phyloP scores from a whole-genome alignment of 2,888 invertebrate genomes.

The Glaucopsyche alexis region DNA sequence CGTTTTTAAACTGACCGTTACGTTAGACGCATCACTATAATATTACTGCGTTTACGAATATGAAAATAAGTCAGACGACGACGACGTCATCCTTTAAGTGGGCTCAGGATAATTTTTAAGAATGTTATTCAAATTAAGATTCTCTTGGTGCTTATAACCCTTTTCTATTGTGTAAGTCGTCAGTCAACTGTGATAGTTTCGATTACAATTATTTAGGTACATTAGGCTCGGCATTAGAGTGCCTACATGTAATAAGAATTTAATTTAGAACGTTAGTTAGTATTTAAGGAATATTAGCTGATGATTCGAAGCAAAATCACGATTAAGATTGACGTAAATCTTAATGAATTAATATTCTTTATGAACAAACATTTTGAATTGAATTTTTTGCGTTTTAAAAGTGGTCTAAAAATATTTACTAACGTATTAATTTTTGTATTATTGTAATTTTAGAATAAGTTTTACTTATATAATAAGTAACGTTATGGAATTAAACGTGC shows the following conservation, averaged over 20 bases:
- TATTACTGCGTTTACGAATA: too few relatives aligned
- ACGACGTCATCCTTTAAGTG: too few relatives aligned
- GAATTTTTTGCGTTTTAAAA: too few relatives aligned
- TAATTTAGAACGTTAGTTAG: background rate
- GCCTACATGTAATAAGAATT: background rate
- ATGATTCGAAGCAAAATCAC: background rate
- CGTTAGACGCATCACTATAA: too few relatives aligned
- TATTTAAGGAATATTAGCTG: too few relatives aligned
- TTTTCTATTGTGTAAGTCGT: slow-evolving; percentile 33
- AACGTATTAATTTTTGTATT: background rate
- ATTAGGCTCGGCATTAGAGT: background rate
- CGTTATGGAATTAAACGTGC: slow-evolving; percentile 70
- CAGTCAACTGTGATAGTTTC: slow-evolving; percentile 58
- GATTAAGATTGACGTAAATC: background rate
- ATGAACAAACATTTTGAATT: too few relatives aligned
- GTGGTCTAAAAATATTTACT: too few relatives aligned
- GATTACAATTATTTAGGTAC: slow-evolving; percentile 36
- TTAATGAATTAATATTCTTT: too few relatives aligned
- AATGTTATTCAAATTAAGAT: background rate
- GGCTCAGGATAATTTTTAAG: slow-evolving; percentile 5
- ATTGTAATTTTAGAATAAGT: slow-evolving; percentile 23
- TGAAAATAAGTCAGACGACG: too few relatives aligned
- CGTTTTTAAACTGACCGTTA: too few relatives aligned
- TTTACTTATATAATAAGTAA: slow-evolving; percentile 32
- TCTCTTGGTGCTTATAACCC: slow-evolving; percentile 1